Evolutionary conservation across 2,113 vertebrate genomes (phyloP), one percentile per base, ranked within the genome.

Genomic region (Cavia aperea): DNA sequence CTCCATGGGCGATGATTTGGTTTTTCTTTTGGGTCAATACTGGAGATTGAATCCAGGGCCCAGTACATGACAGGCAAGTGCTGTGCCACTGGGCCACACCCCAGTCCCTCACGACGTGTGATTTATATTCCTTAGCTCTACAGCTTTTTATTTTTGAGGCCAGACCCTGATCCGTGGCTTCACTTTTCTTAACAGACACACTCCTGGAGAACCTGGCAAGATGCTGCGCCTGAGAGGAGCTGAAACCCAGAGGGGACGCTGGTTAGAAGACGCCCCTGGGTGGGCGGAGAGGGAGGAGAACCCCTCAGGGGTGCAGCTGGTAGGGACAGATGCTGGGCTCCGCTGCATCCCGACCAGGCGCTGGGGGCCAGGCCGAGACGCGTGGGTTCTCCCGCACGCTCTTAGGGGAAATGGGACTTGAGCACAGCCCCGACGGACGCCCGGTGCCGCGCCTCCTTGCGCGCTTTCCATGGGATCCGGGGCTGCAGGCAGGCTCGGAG

Each of bases 251-350:
- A 43, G 62, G 4, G 43, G 39, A 26, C 7, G 77, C 56, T 24
- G 26, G 23, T 26, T 26, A 31, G 66, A 36, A 65, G 18, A 33
- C 23, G 51, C 21, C 62, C 4, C 49, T 19, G 29, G 1, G 65
- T 23, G 36, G 43, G 49, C 23, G 36, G 39, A 6, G 6, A 63
- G 6, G 21, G 58, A 70, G 51, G n/a, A 19, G 36, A 81, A 56
- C 2, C 54, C 33, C 26, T 7, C 0, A 18, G 10, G 7, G 75
- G 60, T 12, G 12, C 0, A 0, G 29, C 63, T 2, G 1, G 24
- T 14, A 46, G 43, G 60, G 54, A 81, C 56, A 15, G 5, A 60
- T 58, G 19, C 51, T 23, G 2, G 82, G 73, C 54, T n/a, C 16
- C 10, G 7, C 43, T 7, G 11, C 0, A 0, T 72, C 95, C 83